Base-by-base conservation (phyloP, 2,888 invertebrate species). In the Ophion costatus region DNA sequence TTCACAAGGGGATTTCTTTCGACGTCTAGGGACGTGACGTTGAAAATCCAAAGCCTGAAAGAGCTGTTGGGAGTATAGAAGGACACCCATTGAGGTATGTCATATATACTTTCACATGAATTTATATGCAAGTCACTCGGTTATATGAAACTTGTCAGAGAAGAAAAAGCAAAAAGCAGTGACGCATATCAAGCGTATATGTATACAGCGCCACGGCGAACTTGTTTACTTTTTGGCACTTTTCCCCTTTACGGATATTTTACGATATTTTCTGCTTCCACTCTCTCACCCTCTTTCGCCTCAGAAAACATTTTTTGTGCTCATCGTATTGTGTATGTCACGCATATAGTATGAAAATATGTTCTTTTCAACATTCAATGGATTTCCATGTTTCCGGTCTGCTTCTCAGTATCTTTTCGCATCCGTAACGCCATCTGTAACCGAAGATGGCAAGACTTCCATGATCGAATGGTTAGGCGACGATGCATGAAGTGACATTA, bases 121-220 rank as follows among this genome's bases (percentile, higher is more conserved):
- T 87, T 83, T 79, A 76, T 79, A 73, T 77, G 86, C 85, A 74
- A 89, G 88, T 90, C 88, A 90, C 84, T 85, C 79, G 85, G 83
- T 86, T 89, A 88, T 84, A 89, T 88, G 87, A 87, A 89, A 89
- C 84, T 75, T 67, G 74, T 63, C 71, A 57, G 59, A 45, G 56
- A 51, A 67, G 59, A 76, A 88, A 82, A 71, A 67, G 80, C 56
- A 56, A 33, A 29, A 45, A 79, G 64, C 51, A 33, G 22, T 70
- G 45, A 63, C 61, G 56, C 64, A 69, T 80, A 80, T 83, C 69
- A 51, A 22, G 22, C 59, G 24, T 42, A 22, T 22, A 42, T 38
- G 22, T 57, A 42, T 61, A 51, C n/a, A n/a, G 70, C 10, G 29
- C 20, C 17, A 61, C 24, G 17, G 7, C 17, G 66, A 76, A 76